Conservation (phyloP, 2,797 vertebrate species). For the Molothrus aeneus region DNA sequence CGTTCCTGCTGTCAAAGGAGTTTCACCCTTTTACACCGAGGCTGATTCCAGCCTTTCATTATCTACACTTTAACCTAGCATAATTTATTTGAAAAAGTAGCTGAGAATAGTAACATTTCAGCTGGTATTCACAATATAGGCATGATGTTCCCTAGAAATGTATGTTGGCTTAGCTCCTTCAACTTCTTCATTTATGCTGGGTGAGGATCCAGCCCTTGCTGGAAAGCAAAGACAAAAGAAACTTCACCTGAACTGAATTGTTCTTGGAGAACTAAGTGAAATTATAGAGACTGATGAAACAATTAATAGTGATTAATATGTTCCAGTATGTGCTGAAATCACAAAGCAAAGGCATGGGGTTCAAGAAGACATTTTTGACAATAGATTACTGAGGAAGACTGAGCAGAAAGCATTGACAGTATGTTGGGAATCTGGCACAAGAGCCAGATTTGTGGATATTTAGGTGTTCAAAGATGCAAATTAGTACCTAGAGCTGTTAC, state of each 20-base stretch:
- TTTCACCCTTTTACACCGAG: background rate
- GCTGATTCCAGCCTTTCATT: constrained; percentile 56
- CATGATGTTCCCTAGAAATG: background rate
- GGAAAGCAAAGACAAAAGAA: constrained; percentile 16
- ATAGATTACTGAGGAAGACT: background rate
- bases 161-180: background rate
- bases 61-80: constrained; percentile 40
- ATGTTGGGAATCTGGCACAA: background rate
- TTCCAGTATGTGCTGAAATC: background rate
- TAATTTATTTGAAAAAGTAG: constrained; percentile 34
- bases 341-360: background rate
- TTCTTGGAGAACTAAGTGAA: background rate
- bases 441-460: background rate
- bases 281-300: background rate
- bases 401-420: background rate
- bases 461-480: background rate
- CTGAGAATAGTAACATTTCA: constrained; percentile 47
- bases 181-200: background rate
- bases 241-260: background rate
- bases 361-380: background rate
- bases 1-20: background rate
- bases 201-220: background rate
- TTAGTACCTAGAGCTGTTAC: background rate
- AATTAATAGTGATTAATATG: background rate
- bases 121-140: background rate